Evolutionary conservation across 2,888 invertebrate genomes (phyloP), one percentile per base, ranked within the genome.

Genomic region (Vanessa cardui): DNA sequence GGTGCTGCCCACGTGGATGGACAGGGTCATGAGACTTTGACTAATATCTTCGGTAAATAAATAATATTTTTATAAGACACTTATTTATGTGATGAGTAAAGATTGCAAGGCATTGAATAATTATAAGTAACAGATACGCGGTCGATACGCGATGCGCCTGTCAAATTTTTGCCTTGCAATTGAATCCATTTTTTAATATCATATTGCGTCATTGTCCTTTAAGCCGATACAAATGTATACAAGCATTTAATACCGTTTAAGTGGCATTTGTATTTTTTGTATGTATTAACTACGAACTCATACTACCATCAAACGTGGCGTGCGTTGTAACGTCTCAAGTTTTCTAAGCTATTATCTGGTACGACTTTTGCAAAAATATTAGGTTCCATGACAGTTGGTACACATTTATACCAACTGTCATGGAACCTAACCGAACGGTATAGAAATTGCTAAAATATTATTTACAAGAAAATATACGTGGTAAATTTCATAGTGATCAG

Each of bases 1-100:
- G 92, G 92, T 92, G 92, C 79, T 82, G 64, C 84, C 86, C 89
- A 76, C 78, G 89, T 88, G 90, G 89, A 71, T 63, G 58, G 20
- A 60, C 80, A 90, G 89, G 89, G 90, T 70, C 87, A 82, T 61
- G 52, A 62, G 67, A 69, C 68, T 65, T 68, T 71, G 70, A 72
- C 65, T 69, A 65, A 69, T 73, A 63, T 71, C 47, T 49, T 46
- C 64, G 21, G 62, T 20, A 64, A 52, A 61, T 63, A 47, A 54
- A 39, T 68, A 59, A 71, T 68, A 71, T 63, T 62, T 68, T 66
- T 68, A 64, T 61, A 49, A 58, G 54, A 26, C 62, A 49, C 26
- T 68, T 68, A 70, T 67, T 67, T 47, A 69, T 69, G 54, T 66
- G 65, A 63, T 52, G 62, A 65, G 44, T 39, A 52, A 49, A 60